Evolutionary conservation across 2,888 invertebrate species (phyloP), one percentile per base, ranked within the genome.

Genomic region (Platynereis dumerilii): DNA sequence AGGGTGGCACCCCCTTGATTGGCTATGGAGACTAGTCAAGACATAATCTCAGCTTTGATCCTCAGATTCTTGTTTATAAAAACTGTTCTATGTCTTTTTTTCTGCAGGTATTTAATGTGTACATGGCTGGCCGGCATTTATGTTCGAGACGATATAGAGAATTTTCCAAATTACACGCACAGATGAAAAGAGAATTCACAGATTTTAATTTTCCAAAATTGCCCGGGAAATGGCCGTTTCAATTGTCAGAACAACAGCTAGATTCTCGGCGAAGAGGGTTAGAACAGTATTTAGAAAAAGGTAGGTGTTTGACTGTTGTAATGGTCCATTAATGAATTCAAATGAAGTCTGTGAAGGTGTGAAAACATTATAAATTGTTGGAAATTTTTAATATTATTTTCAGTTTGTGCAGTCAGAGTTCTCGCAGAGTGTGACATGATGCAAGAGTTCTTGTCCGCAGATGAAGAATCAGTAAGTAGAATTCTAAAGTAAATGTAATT

Each of bases 171-270:
- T 86, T 98, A 69, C 93, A 97, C 80, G 89, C 90, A 77, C 90
- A 91, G 75, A 87, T 97, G 63, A 92, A 96, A 84, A 92, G 94
- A 84, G 96, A 97, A 85, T 98, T 97, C 84, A 88, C 92, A 72
- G 97, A 93, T 64, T 98, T 94, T 84, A 93, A 91, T 85, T 99
- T 97, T 83, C 99, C 99, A 0, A 96, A 96, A 86, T 85, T 99
- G 75, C 99, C 99, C 0, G 96, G 97, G 66, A 99, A 99, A 86
- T 98, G 98, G 95, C 96, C 96, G 63, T 98, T 99, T 84, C 75
- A 78, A 67, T 81, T 99, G 77, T 96, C 94, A 82, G 98, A 99
- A 80, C 98, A 98, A 82, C 98, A 99, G 83, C 86, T 99, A 69
- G 99, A 99, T 84, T 91, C 93, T 0, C 88, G 99, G 68, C 88